phyloP scores from a whole-genome alignment of 2,797 vertebrate genomes.

The Saguinus oedipus region DNA sequence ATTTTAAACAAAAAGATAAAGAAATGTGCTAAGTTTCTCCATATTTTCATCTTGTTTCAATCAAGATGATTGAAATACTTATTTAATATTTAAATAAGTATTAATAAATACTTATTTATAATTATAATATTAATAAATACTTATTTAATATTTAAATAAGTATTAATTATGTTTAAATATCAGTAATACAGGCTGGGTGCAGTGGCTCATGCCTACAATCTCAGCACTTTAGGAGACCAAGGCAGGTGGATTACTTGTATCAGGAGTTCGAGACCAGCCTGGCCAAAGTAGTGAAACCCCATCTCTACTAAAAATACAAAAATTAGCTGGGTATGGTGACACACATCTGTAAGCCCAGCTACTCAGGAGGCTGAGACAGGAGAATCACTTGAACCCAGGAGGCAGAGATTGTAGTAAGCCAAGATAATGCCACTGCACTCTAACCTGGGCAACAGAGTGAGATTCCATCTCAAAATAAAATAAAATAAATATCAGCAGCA shows the following conservation, averaged over 20 bases:
- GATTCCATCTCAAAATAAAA: not conserved
- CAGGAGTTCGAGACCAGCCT: not conserved
- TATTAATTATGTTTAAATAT: too few species aligned
- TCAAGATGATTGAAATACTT: not conserved
- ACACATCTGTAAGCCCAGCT: not conserved
- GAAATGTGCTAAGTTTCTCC: constrained; percentile 2
- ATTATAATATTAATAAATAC: too few species aligned
- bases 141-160: too few species aligned
- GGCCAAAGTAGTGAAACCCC: not conserved
- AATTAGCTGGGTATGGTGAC: not conserved
- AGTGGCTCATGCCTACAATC: too few species aligned
- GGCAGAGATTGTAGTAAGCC: not conserved
- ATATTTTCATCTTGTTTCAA: constrained; percentile 45
- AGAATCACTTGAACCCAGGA: not conserved
- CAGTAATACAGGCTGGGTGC: too few species aligned
- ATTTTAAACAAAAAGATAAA: constrained; percentile 44
- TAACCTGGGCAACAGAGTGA: not conserved
- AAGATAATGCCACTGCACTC: not conserved
- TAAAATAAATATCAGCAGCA: not conserved
- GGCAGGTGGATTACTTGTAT: too few species aligned
- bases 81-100: too few species aligned
- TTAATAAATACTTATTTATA: too few species aligned
- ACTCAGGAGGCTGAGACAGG: not conserved
- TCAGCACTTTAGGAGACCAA: not conserved
- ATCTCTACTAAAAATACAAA: not conserved